Evolutionary conservation across 2,797 vertebrate genomes (phyloP).

Genomic region (Cygnus olor): DNA sequence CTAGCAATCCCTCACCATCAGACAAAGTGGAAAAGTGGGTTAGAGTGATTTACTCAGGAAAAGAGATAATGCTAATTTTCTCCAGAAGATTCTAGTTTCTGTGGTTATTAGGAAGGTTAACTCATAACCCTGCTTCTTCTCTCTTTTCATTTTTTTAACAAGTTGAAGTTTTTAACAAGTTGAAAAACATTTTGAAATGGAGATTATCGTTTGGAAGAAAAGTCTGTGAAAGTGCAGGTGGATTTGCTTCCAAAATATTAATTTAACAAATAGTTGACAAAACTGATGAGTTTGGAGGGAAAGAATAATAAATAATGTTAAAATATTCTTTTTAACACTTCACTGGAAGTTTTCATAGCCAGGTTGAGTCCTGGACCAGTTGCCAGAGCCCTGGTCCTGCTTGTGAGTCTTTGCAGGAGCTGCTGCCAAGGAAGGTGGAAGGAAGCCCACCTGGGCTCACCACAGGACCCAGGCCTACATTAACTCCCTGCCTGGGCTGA

Average conservation of each 20-base stretch:
- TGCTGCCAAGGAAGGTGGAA: not conserved
- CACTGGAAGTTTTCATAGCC: not conserved
- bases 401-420: not conserved
- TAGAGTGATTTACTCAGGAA: conserved; percentile 3
- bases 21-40: not conserved
- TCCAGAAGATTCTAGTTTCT: conserved; percentile 15
- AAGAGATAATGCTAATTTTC: conserved; percentile 30
- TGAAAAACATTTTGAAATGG: not conserved
- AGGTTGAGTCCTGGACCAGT: not conserved
- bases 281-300: not conserved
- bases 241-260: not conserved
- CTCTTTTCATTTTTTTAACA: not conserved
- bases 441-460: not conserved
- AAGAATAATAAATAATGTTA: not conserved
- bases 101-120: conserved; percentile 16
- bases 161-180: not conserved
- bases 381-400: not conserved
- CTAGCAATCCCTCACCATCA: not conserved
- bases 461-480: not conserved
- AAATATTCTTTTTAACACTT: not conserved
- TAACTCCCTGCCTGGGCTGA: not conserved
- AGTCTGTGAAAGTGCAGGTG: not conserved
- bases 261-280: not conserved
- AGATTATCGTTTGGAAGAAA: not conserved
- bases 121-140: not conserved